A percentile compares a stretch with the other conserved stretches of the same genome.
phyloP scores from a whole-genome alignment of 2,113 vertebrate species.

The Rhynchopsitta pachyrhyncha region DNA sequence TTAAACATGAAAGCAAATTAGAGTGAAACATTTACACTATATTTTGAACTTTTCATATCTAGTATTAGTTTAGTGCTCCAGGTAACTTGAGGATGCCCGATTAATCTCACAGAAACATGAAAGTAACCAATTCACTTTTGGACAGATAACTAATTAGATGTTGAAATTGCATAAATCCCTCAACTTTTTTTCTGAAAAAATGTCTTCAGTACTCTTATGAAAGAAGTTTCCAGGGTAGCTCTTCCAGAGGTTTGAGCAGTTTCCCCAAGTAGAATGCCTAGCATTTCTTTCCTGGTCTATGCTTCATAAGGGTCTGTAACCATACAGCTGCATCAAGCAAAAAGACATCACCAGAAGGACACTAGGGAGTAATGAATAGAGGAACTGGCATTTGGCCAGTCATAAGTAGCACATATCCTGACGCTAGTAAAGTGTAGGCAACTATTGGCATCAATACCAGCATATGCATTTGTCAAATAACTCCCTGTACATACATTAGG shows the following conservation, averaged over 20 bases:
- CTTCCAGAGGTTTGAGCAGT: not conserved
- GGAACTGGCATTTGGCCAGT: not conserved
- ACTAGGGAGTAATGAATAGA: not conserved
- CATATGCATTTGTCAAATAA: not conserved
- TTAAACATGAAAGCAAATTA: not conserved
- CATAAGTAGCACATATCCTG: not conserved
- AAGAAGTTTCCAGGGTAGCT: not conserved
- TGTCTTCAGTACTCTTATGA: not conserved
- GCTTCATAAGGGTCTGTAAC: not conserved
- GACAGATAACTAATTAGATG: not conserved
- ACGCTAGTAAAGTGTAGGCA: not conserved
- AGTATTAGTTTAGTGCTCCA: not conserved
- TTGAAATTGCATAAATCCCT: not conserved
- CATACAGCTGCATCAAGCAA: not conserved
- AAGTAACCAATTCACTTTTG: not conserved
- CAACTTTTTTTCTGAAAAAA: not conserved
- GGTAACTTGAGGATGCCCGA: not conserved
- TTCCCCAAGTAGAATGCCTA: not conserved
- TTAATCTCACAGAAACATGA: not conserved
- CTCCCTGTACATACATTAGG: not conserved
- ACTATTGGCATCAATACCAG: not conserved
- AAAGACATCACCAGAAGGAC: not conserved
- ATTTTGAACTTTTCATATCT: not conserved
- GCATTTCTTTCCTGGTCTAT: not conserved
- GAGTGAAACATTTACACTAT: not conserved